Conservation (phyloP, 2,113 vertebrate species). For the Hippolais icterina region DNA sequence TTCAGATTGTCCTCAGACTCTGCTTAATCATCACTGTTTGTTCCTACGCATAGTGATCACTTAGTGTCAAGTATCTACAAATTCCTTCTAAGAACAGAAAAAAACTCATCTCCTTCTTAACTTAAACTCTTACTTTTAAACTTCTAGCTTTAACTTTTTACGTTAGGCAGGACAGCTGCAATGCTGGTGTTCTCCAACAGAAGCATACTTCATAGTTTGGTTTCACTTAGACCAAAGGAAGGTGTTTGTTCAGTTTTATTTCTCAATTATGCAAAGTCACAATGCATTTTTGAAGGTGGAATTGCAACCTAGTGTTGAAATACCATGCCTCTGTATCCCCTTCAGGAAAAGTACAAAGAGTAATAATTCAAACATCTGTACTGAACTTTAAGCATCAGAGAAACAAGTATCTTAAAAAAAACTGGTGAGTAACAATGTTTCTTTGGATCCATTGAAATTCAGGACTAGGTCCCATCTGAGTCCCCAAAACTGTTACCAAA, state of each 20-base stretch:
- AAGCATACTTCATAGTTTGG: background rate
- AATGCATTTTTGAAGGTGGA: background rate
- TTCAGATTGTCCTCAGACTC: background rate
- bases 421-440: background rate
- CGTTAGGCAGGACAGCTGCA: background rate
- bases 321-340: background rate
- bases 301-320: background rate
- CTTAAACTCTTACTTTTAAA: background rate
- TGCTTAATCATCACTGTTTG: background rate
- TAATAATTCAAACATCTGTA: background rate
- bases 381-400: background rate
- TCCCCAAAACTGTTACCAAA: background rate
- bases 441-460: background rate
- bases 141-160: background rate
- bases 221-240: background rate
- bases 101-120: background rate
- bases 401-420: background rate
- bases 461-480: background rate
- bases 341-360: background rate
- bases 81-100: background rate
- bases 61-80: background rate
- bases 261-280: background rate
- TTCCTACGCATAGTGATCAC: fast-evolving
- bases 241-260: background rate
- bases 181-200: background rate